Evolutionary conservation across 2,888 invertebrate species (phyloP), one percentile per base, ranked within the genome.

Genomic region (Ophion ventricosus): DNA sequence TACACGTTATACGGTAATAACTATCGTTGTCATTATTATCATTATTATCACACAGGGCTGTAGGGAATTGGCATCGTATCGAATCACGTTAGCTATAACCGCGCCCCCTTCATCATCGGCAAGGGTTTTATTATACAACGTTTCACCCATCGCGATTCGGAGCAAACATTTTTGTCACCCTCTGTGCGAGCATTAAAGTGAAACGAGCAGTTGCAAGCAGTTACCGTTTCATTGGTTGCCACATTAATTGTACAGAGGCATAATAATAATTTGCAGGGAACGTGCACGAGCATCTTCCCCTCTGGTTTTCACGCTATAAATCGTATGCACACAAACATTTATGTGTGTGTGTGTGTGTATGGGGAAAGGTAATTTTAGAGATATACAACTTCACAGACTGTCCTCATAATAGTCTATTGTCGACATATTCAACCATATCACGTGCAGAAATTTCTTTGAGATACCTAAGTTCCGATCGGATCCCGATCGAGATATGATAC

Each of bases 141-240:
- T 54, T 49, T 23, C 69, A 5, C 20, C 8, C 10, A 29, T 49
- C n/a, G n/a, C 40, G 57, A 43, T 63, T 57, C 56, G 49, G 25
- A 57, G 57, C 69, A 59, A 64, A 56, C 26, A 56, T 76, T 80
- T 79, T 76, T 56, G 49, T 72, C 59, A 54, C 26, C 70, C 63
- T 67, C 35, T 11, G 74, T 26, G 26, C 20, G 61, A 59, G 10
- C n/a, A 40, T 23, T 49, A 35, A 43, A 76, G 66, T 49, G 14
- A 23, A 61, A 77, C 40, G 61, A 73, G 20, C 56, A 40, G 14
- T 59, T 40, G 72, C 20, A 59, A 72, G 66, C 29, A 20, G 56
- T 29, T 49, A 76, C 29, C 26, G 59, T 80, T 80, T 83, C 77
- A 83, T 83, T 83, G 56, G 63, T 63, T 43, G 76, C 59, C 73